Base-by-base conservation (phyloP, 2,888 invertebrate genomes). In the Vandiemenella viatica region DNA sequence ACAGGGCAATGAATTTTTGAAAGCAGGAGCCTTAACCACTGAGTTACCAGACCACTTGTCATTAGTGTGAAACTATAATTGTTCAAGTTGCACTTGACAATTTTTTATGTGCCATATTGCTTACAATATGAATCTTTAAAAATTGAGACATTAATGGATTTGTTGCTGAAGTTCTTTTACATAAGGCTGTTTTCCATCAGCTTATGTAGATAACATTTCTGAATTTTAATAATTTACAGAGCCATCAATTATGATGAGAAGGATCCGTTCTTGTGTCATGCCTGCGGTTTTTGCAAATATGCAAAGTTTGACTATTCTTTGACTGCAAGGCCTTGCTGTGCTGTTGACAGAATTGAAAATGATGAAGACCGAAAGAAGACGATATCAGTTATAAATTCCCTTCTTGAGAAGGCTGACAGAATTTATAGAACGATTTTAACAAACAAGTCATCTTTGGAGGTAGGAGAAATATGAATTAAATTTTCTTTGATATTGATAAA, bases 191-290 rank as follows among this genome's bases (percentile, higher is more conserved):
- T n/a, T n/a, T n/a, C n/a, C n/a, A n/a, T n/a, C n/a, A n/a, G n/a
- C n/a, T n/a, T n/a, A n/a, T n/a, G n/a, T n/a, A n/a, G n/a, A n/a
- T n/a, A n/a, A n/a, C n/a, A n/a, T n/a, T n/a, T n/a, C n/a, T n/a
- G n/a, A n/a, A n/a, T n/a, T n/a, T n/a, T n/a, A n/a, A n/a, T n/a
- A n/a, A 38, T 53, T 59, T 63, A 2, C 62, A 84, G 93, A 19
- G 92, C 96, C 0, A 98, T 98, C 58, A 97, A 98, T 69, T 97
- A 97, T 67, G 96, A 96, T 65, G 96, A 97, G 65, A 93, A 95
- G 65, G 97, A 97, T 69, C 97, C 97, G 0, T 98, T 97, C 77
- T 71, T 98, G 19, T 98, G 98, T 63, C 96, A 96, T 67, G 88
- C 95, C 4, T 98, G 98, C 67, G 97, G 97, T 1, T 97, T 93